Evolutionary conservation across 2,113 vertebrate species (phyloP).

Genomic region (Apteryx owenii): DNA sequence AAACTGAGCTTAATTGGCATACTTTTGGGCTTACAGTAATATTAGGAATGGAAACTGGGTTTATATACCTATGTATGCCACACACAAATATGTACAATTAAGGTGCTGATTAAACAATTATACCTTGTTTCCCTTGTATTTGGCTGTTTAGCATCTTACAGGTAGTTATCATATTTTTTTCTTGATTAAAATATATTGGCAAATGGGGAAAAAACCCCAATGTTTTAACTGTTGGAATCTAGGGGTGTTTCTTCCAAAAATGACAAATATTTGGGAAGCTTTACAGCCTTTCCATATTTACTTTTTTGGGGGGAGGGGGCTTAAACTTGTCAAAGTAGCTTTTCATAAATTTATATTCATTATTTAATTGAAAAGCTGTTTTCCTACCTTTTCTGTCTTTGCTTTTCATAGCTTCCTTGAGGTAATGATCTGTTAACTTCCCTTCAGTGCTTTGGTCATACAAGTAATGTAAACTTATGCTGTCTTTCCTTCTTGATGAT

Average conservation of each 20-base stretch:
- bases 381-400: background rate
- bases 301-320: background rate
- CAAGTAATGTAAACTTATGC: background rate
- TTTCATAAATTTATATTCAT: background rate
- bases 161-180: background rate
- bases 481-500: background rate
- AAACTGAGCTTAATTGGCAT: background rate
- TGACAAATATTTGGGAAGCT: rapidly evolving
- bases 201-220: background rate
- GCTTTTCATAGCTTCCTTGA: background rate
- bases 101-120: background rate
- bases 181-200: background rate
- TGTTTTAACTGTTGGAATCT: background rate
- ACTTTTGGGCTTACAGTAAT: background rate
- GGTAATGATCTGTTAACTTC: background rate
- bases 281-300: background rate
- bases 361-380: background rate
- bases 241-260: background rate
- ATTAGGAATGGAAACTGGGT: background rate
- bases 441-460: background rate
- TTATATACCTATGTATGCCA: rapidly evolving
- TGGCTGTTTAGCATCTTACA: background rate
- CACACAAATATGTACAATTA: background rate
- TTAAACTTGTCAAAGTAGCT: background rate
- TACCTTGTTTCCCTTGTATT: background rate